These are phyloP conservation scores for Sebastes itinus DNA, from an alignment of 2,797 vertebrate species.

Conservation along the genomic window DNA sequence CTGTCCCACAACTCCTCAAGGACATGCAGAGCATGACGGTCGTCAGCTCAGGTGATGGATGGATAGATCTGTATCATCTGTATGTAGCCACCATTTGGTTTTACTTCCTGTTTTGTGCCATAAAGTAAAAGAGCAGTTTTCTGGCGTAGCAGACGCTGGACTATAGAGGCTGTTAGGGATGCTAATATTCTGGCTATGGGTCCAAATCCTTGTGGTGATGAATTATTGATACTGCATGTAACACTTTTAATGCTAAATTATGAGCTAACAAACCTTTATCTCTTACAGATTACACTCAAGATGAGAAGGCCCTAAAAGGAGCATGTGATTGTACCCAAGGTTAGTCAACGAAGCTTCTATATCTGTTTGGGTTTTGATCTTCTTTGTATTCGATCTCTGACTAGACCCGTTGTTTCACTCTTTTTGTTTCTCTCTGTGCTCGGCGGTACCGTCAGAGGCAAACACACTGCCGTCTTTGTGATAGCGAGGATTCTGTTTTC, in stretches of 20 bases:
- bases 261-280: conserved; percentile 12
- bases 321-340: conserved; percentile 93
- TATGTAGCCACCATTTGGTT: neutral
- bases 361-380: neutral
- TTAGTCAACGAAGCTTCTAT: conserved; percentile 52
- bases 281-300: conserved; percentile 93
- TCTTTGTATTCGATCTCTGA: conserved; percentile 24
- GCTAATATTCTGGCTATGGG: neutral
- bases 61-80: neutral
- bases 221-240: neutral
- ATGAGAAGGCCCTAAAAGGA: conserved; percentile 94
- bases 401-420: conserved; percentile 47
- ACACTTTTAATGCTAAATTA: neutral
- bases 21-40: conserved; percentile 83
- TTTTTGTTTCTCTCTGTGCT: neutral
- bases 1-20: conserved; percentile 79
- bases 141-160: neutral
- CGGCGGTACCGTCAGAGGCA: conserved; percentile 29
- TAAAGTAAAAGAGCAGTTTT: neutral
- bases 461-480: conserved; percentile 60
- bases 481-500: conserved; percentile 42
- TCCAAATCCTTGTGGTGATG: neutral
- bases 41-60: conserved; percentile 85
- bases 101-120: neutral
- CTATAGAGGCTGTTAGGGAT: neutral